Evolutionary conservation across 2,797 vertebrate species (phyloP).

Genomic region (Manis javanica): DNA sequence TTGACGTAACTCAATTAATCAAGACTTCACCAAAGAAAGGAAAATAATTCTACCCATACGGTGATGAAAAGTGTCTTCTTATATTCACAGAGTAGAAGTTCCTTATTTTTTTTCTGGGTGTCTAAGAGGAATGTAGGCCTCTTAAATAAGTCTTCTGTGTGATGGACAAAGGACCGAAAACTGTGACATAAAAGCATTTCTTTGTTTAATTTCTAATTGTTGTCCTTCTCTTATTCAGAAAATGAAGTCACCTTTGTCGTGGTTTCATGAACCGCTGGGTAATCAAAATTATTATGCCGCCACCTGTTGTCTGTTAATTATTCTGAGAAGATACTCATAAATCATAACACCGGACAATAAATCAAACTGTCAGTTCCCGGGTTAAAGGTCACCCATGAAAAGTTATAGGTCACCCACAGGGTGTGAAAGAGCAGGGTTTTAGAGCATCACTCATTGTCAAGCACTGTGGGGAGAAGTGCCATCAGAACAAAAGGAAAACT

Average conservation of each 20-base stretch:
- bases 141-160: constrained; percentile 85
- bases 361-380: constrained; percentile 98
- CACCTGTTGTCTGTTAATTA: constrained; percentile 99
- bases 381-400: constrained; percentile 94
- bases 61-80: constrained; percentile 73
- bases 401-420: constrained; percentile 95
- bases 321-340: constrained; percentile 99
- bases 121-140: constrained; percentile 75
- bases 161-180: constrained; percentile 81
- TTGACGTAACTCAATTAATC: constrained; percentile 78
- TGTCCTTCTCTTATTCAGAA: constrained; percentile 87
- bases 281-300: constrained; percentile 94
- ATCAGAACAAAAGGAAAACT: constrained; percentile 95
- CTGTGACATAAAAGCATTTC: constrained; percentile 84
- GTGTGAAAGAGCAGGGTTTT: constrained; percentile 94
- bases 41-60: constrained; percentile 67
- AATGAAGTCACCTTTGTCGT: constrained; percentile 93
- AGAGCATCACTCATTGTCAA: constrained; percentile 98
- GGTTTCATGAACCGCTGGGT: constrained; percentile 92
- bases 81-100: constrained; percentile 66
- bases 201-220: constrained; percentile 88
- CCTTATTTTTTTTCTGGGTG: constrained; percentile 47
- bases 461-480: constrained; percentile 94
- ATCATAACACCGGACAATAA: constrained; percentile 99
- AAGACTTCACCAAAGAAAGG: constrained; percentile 75